Evolutionary conservation across 2,113 vertebrate species (phyloP).

Genomic region (Gavia stellata): DNA sequence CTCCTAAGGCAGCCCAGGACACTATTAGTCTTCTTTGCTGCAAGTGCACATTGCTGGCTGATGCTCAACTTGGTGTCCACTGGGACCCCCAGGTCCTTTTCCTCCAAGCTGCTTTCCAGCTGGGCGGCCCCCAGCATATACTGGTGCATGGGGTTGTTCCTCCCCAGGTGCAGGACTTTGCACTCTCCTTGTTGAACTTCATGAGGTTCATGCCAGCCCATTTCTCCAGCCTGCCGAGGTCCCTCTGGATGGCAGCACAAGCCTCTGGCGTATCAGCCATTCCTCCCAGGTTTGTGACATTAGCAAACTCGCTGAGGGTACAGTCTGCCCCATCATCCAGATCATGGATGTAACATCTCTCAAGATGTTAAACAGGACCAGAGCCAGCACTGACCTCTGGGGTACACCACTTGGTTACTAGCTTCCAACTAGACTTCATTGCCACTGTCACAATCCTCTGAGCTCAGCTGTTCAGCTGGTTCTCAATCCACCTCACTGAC

Average conservation of each 20-base stretch:
- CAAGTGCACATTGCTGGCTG: not conserved
- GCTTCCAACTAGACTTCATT: not conserved
- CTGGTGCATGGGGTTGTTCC: not conserved
- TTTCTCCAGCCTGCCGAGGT: not conserved
- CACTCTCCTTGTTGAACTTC: not conserved
- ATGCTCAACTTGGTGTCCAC: not conserved
- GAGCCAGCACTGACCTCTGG: not conserved
- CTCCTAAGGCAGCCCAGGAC: not conserved
- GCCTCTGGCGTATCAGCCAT: not conserved
- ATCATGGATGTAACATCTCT: not conserved
- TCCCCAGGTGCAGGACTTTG: not conserved
- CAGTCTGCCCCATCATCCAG: not conserved
- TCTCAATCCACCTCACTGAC: not conserved
- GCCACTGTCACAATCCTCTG: not conserved
- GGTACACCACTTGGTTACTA: not conserved
- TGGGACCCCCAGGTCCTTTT: not conserved
- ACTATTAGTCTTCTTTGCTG: not conserved
- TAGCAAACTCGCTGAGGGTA: not conserved
- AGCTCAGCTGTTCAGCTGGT: not conserved
- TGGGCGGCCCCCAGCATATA: rapidly evolving
- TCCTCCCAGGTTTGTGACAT: not conserved
- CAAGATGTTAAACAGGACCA: not conserved
- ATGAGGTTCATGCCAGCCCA: not conserved
- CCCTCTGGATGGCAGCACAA: not conserved
- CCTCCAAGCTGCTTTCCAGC: not conserved